A percentile compares a stretch with the other conserved stretches of the same genome.
phyloP scores from a whole-genome alignment of 2,797 vertebrate genomes.

The Hylomyscus alleni region DNA sequence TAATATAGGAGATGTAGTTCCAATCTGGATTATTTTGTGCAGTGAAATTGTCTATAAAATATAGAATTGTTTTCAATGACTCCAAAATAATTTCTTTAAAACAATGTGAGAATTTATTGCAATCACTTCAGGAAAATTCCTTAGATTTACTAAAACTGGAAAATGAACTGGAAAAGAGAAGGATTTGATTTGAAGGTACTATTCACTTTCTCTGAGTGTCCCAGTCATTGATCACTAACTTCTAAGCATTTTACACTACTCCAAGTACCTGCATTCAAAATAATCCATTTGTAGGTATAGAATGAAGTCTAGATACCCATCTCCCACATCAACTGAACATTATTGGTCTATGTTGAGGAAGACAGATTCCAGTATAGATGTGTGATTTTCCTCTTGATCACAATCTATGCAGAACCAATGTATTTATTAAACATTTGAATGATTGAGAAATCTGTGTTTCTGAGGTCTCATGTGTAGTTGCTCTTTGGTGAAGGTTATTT shows the following conservation, averaged over 20 bases:
- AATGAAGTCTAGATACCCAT: background rate
- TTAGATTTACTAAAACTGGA: background rate
- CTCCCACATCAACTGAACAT: background rate
- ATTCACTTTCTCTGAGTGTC: background rate
- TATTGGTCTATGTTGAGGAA: background rate
- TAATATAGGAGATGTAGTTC: slow-evolving; percentile 21
- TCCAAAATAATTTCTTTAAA: slow-evolving; percentile 36
- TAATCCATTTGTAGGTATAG: background rate
- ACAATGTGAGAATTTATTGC: background rate
- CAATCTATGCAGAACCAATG: background rate
- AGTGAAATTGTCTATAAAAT: slow-evolving; percentile 43
- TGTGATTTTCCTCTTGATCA: background rate
- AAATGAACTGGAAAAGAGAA: background rate
- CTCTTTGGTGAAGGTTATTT: background rate
- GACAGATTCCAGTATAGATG: background rate
- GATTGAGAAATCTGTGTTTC: background rate
- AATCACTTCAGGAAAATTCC: background rate
- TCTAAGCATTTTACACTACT: background rate
- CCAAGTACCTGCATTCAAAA: background rate
- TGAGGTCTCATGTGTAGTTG: background rate
- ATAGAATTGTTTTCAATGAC: background rate
- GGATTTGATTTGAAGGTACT: background rate
- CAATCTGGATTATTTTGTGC: background rate
- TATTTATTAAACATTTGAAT: background rate
- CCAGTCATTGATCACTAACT: background rate